Percentiles rank a stretch among this genome's conserved stretches.
Evolutionary conservation across 2,113 vertebrate genomes (phyloP).

Genomic region (Charadrius vociferus): DNA sequence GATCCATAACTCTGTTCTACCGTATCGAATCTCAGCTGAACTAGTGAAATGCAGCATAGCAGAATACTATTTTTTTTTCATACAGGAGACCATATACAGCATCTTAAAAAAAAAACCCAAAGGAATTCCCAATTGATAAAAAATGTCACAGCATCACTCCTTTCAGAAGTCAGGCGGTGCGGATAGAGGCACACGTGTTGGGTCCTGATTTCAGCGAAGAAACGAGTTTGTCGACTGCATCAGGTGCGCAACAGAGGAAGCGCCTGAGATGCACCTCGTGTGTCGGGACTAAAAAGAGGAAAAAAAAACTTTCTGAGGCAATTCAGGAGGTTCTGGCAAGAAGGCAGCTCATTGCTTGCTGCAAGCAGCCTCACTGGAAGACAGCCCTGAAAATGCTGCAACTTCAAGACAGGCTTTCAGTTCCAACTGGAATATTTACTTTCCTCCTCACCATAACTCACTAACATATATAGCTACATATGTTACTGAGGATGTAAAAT

Average conservation of each 20-base stretch:
- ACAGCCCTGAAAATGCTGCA: background rate
- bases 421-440: background rate
- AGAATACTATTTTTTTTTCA: background rate
- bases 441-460: background rate
- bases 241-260: background rate
- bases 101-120: background rate
- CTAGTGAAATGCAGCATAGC: background rate
- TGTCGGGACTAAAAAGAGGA: background rate
- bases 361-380: background rate
- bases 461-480: background rate
- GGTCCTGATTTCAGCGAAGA: background rate
- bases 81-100: background rate
- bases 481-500: background rate
- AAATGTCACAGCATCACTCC: background rate
- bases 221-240: background rate
- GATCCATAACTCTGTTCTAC: background rate
- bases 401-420: background rate
- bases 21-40: background rate
- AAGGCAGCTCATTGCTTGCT: background rate
- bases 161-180: background rate
- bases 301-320: background rate
- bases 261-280: background rate
- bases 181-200: fast-evolving
- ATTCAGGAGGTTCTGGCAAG: background rate
- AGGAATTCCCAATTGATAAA: background rate